phyloP scores from a whole-genome alignment of 2,797 vertebrate species.

The Cheirogaleus major region DNA sequence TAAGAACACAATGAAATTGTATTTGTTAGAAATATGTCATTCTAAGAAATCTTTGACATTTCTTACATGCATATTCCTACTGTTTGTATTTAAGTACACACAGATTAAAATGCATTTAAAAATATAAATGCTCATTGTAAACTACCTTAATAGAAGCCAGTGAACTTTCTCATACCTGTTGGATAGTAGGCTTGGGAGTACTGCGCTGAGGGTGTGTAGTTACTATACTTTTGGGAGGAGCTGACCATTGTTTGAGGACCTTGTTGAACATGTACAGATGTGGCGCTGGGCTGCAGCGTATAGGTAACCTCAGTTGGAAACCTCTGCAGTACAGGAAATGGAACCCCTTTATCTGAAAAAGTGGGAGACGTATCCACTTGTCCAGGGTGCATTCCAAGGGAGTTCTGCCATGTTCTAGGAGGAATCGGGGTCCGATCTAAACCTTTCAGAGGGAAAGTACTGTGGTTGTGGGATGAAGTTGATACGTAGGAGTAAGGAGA shows the following conservation, averaged over 20 bases:
- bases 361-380: conserved; percentile 77
- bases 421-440: conserved; percentile 84
- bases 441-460: conserved; percentile 71
- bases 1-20: conserved; percentile 24
- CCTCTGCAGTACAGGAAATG: conserved; percentile 78
- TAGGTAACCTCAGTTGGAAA: conserved; percentile 81
- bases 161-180: conserved; percentile 83
- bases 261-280: conserved; percentile 81
- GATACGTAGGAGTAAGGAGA: conserved; percentile 81
- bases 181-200: conserved; percentile 84
- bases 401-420: conserved; percentile 82
- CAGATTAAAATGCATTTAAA: conserved; percentile 27
- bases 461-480: conserved; percentile 75
- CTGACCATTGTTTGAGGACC: conserved; percentile 72
- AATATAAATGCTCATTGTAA: conserved; percentile 44
- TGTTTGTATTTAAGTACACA: conserved; percentile 29
- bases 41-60: not conserved
- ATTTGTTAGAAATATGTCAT: not conserved
- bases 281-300: conserved; percentile 77
- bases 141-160: conserved; percentile 57
- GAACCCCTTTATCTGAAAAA: conserved; percentile 82
- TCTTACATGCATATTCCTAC: conserved; percentile 4
- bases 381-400: conserved; percentile 81
- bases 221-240: conserved; percentile 77
- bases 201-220: conserved; percentile 78